Conservation (phyloP, 2,113 vertebrate species). For the Dicerorhinus sumatrensis region DNA sequence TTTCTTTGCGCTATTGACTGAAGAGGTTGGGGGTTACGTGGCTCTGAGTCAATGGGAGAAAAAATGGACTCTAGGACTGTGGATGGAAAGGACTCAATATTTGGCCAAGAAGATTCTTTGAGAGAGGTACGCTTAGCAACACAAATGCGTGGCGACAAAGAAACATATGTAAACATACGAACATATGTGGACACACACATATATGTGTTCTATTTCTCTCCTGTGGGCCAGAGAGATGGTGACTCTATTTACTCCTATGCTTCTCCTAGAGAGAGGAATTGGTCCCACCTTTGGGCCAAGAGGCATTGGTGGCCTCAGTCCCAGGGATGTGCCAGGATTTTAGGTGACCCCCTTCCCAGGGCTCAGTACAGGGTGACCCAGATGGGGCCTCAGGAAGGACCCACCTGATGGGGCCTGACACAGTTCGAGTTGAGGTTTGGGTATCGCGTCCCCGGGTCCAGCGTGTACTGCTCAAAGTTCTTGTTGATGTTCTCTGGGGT, state of each 20-base stretch:
- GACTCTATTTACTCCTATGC: not conserved
- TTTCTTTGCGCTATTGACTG: not conserved
- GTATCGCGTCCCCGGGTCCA: constrained; percentile 96
- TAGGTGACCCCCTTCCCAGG: not conserved
- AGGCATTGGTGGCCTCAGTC: not conserved
- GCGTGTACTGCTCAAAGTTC: constrained; percentile 98
- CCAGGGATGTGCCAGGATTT: not conserved
- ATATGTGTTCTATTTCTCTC: not conserved
- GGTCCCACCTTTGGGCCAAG: not conserved
- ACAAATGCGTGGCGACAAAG: not conserved
- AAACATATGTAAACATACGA: not conserved
- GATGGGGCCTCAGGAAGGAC: not conserved
- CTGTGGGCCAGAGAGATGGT: not conserved
- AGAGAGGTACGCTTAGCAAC: not conserved
- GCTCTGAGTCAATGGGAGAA: not conserved
- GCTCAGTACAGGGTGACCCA: not conserved
- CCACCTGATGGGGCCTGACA: constrained; percentile 95
- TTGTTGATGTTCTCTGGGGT: constrained; percentile 98
- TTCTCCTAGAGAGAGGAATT: not conserved
- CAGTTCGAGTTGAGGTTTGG: constrained; percentile 96
- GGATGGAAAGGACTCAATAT: not conserved
- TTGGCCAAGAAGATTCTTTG: not conserved
- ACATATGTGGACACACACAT: not conserved
- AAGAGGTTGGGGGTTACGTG: not conserved
- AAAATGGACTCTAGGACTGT: not conserved